Evolutionary conservation across 1,140 invertebrate genomes (phyloP).

Genomic region (Adoxophyes honmai): DNA sequence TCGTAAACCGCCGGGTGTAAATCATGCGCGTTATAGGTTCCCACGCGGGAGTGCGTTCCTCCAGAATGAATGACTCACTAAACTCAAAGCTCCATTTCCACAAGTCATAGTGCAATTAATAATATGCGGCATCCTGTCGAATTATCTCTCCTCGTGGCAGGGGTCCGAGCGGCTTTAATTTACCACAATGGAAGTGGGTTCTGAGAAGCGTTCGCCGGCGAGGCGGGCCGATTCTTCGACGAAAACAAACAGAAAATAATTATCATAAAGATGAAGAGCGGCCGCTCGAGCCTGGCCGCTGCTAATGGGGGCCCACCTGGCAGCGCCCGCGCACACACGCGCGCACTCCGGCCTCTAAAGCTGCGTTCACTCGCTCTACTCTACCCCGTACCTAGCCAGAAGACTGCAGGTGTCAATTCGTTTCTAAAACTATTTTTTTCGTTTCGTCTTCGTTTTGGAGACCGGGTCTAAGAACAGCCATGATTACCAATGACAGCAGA

Average conservation of each 20-base stretch:
- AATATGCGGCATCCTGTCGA: conserved; percentile 77
- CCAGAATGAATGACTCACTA: conserved; percentile 74
- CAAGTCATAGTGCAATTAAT: conserved; percentile 77
- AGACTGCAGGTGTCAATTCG: no score
- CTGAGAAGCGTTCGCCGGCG: conserved; percentile 69
- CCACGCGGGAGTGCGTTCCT: conserved; percentile 53
- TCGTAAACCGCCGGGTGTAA: conserved; percentile 54
- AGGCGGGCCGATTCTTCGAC: conserved; percentile 73
- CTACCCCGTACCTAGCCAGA: neutral
- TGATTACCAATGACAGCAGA: no score
- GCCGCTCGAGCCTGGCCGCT: conserved; percentile 66
- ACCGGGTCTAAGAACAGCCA: no score
- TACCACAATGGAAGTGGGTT: conserved; percentile 75
- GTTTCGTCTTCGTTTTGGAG: no score
- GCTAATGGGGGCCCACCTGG: conserved; percentile 73
- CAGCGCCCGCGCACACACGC: conserved; percentile 34
- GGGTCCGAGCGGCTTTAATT: conserved; percentile 76
- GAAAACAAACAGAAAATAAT: conserved; percentile 77
- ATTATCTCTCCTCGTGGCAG: conserved; percentile 75
- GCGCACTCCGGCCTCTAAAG: conserved; percentile 22
- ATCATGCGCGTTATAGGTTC: conserved; percentile 52
- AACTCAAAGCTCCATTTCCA: conserved; percentile 71
- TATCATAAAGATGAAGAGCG: conserved; percentile 77
- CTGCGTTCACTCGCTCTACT: conserved; percentile 25
- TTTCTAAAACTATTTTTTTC: no score